Conservation (phyloP, 2,797 vertebrate genomes). For the Calcarius lapponicus region DNA sequence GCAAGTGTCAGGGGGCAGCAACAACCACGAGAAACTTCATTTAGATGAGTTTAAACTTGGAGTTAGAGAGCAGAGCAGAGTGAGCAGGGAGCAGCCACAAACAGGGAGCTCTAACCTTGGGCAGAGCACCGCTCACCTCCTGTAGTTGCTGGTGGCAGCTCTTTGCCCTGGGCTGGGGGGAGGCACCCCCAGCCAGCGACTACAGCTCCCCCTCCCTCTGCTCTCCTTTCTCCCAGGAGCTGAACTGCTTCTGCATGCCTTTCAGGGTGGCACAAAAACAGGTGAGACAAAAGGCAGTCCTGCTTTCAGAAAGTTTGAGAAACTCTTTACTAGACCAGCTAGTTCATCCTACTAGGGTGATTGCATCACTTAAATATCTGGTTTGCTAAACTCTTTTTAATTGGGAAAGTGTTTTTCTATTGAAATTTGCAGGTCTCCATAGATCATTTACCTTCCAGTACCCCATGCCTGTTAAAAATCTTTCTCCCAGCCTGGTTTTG, state of each 20-base stretch:
- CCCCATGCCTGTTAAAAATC: slow-evolving; percentile 7
- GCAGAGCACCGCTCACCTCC: neutral
- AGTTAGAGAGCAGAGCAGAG: neutral
- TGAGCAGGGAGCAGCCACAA: neutral
- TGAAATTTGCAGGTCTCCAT: slow-evolving; percentile 9
- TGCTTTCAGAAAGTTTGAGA: neutral
- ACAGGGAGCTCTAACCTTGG: accelerated
- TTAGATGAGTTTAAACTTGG: neutral
- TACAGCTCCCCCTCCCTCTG: neutral
- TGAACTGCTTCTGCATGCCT: neutral
- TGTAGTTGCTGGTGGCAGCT: accelerated
- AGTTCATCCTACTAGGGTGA: neutral
- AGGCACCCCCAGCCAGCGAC: neutral
- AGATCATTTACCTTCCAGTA: slow-evolving; percentile 46
- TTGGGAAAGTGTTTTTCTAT: slow-evolving; percentile 17
- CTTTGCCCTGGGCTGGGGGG: neutral
- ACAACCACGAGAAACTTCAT: neutral
- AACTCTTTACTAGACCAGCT: neutral
- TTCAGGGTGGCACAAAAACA: neutral
- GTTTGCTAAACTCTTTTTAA: slow-evolving; percentile 38
- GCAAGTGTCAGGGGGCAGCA: neutral
- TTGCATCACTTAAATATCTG: neutral
- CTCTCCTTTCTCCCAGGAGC: neutral
- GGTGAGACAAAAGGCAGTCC: neutral
- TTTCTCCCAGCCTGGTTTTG: neutral